phyloP scores from a whole-genome alignment of 1,140 invertebrate species.

The Aphelenchoides besseyi region DNA sequence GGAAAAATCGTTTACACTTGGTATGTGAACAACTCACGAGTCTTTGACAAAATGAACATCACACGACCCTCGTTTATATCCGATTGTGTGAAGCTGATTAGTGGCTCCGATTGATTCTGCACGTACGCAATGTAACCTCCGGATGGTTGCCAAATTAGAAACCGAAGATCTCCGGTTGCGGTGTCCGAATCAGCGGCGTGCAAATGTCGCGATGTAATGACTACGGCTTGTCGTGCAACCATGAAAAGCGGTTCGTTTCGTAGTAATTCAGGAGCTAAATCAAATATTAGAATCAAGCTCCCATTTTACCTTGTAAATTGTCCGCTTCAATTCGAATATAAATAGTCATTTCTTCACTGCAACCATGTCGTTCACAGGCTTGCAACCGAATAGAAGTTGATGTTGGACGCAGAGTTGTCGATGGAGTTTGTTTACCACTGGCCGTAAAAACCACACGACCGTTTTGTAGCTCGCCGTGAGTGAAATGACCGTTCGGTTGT shows the following conservation, averaged over 20 bases:
- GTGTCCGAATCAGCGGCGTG: constrained; percentile 42
- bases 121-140: constrained; percentile 45
- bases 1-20: not conserved
- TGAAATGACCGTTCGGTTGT: not conserved
- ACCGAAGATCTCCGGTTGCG: constrained; percentile 40
- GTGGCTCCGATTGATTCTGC: constrained; percentile 11
- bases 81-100: constrained; percentile 52
- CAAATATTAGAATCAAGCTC: constrained; percentile 24
- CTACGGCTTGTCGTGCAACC: not conserved
- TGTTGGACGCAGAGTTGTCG: not conserved
- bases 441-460: constrained; percentile 13
- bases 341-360: constrained; percentile 12
- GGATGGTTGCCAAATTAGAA: constrained; percentile 49
- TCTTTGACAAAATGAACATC: not conserved
- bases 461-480: not conserved
- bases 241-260: constrained; percentile 44
- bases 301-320: constrained; percentile 23
- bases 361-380: constrained; percentile 3
- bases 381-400: not conserved
- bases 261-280: constrained; percentile 42
- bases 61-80: constrained; percentile 43
- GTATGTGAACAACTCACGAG: not conserved
- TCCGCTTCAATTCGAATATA: constrained; percentile 22
- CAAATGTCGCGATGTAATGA: constrained; percentile 21
- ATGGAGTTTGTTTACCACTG: not conserved